Conservation (phyloP, 2,888 invertebrate genomes). For the Epicampocera succincta region DNA sequence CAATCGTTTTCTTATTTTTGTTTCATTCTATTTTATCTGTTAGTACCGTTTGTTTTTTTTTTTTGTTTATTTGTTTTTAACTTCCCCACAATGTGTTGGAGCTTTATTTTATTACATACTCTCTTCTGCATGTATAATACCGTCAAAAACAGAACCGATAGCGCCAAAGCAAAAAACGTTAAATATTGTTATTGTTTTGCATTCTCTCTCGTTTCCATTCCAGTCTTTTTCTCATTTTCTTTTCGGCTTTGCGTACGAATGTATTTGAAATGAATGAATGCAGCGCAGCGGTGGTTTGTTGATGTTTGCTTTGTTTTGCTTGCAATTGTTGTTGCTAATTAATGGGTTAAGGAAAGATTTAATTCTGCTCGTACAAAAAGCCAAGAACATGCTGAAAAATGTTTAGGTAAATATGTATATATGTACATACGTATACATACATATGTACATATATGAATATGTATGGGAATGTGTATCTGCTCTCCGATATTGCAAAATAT, state of each 20-base stretch:
- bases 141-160: background rate
- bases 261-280: background rate
- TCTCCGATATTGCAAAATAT: too few relatives aligned
- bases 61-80: background rate
- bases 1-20: slow-evolving; percentile 50
- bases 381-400: too few relatives aligned
- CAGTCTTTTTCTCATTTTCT: background rate
- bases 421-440: too few relatives aligned
- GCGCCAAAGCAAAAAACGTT: slow-evolving; percentile 27
- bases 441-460: too few relatives aligned
- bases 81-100: slow-evolving; percentile 24
- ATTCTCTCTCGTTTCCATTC: background rate
- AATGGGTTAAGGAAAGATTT: too few relatives aligned
- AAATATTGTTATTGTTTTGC: background rate
- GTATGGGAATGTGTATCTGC: too few relatives aligned
- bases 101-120: slow-evolving; percentile 13
- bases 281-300: too few relatives aligned
- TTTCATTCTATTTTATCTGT: slow-evolving; percentile 16
- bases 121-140: background rate
- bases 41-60: slow-evolving; percentile 12
- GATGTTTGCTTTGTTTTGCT: background rate
- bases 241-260: background rate
- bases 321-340: background rate
- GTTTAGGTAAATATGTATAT: too few relatives aligned
- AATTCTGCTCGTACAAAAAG: too few relatives aligned